Base-by-base conservation (phyloP, 1,140 invertebrate species). In the Drosophila malerkotliana region DNA sequence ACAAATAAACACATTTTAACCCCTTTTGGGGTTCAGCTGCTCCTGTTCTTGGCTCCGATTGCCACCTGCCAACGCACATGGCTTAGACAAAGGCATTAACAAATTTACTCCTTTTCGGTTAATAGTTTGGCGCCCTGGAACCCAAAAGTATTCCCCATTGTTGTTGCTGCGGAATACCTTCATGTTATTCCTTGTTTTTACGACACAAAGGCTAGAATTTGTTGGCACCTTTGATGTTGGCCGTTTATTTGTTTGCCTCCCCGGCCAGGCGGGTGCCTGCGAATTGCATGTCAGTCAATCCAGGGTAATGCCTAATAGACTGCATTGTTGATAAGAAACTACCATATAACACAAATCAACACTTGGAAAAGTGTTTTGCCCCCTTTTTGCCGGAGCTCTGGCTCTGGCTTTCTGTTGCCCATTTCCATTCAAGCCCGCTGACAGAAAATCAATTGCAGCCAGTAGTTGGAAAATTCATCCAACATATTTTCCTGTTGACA, bases 1-100 rank as follows among this genome's bases (percentile, higher is more conserved):
- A 88, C 83, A 88, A 88, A 88, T 89, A 88, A 88, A 88, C 83
- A 88, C 83, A 88, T 83, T 88, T 81, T 77, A 88, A 79, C 84
- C 83, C 83, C 58, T 83, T 72, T 74, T 52, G 55, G 60, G 34
- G 52, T 79, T 79, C 75, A 75, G 63, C 63, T 76, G 69, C 53
- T 61, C 30, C 48, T 52, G 57, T 53, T 37, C 48, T 44, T 34
- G 7, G 44, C 7, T 37, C 28, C 54, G 37, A 59, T 52, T 44
- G n/a, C 55, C 80, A 87, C 83, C 83, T 87, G 83, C 83, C 62
- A 64, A 82, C 83, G 75, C 82, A 88, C 63, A 78, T 71, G 83
- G 67, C 71, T 88, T 83, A 88, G 79, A 87, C 83, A 87, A 82
- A 79, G 64, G 68, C 73, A 88, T 88, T 88, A 88, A 88, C 83